These are phyloP conservation scores for Elephas maximus DNA, from an alignment of 2,113 vertebrate species.

Conservation along the genomic window DNA sequence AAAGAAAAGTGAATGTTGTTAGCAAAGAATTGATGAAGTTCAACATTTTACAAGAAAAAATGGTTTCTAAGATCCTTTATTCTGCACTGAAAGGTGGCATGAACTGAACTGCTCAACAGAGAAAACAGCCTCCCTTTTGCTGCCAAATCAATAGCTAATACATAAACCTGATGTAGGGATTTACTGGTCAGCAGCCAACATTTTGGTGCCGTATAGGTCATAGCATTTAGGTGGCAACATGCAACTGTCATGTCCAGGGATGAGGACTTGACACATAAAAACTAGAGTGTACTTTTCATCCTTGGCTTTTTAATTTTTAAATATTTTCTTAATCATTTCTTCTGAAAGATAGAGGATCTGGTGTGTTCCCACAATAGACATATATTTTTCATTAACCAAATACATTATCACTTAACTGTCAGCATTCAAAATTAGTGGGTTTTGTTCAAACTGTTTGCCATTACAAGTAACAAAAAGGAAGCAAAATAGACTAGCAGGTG, in stretches of 20 bases:
- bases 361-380: not conserved
- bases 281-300: not conserved
- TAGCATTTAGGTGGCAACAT: not conserved
- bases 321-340: not conserved
- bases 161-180: not conserved
- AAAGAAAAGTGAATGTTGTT: conserved; percentile 17
- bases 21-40: not conserved
- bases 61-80: not conserved
- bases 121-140: not conserved
- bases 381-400: conserved; percentile 30
- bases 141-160: not conserved
- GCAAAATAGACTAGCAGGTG: not conserved
- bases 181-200: not conserved
- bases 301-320: conserved; percentile 5
- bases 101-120: not conserved
- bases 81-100: not conserved
- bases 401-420: not conserved
- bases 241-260: not conserved
- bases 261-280: not conserved
- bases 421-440: not conserved
- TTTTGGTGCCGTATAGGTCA: not conserved
- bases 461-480: conserved; percentile 30
- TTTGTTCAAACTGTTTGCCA: not conserved
- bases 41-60: not conserved
- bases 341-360: not conserved